These are phyloP conservation scores for Folsomia manolachei DNA, from an alignment of 2,888 invertebrate genomes.

Conservation along the genomic window DNA sequence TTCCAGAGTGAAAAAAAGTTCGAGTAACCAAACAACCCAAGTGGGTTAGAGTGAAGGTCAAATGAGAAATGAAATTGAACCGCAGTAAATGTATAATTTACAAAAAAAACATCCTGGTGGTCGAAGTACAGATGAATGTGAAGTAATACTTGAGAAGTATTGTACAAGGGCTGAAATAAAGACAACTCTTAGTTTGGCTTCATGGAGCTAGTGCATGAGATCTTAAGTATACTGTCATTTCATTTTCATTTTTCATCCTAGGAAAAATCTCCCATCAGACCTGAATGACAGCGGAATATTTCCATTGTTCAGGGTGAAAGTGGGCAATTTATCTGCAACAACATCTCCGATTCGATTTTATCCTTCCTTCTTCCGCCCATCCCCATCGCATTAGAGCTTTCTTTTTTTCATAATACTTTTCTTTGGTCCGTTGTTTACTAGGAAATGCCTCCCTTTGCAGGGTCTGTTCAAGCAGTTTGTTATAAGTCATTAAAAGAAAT, in stretches of 20 bases:
- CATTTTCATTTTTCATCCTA: conserved; percentile 33
- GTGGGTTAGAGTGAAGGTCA: too few species aligned
- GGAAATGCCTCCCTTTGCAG: too few species aligned
- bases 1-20: too few species aligned
- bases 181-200: background rate
- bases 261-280: conserved; percentile 38
- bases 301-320: conserved; percentile 21
- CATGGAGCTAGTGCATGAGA: background rate
- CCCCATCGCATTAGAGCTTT: background rate
- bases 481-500: too few species aligned
- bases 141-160: background rate
- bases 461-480: too few species aligned
- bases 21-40: too few species aligned
- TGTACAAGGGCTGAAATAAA: background rate
- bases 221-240: conserved; percentile 3
- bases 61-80: too few species aligned
- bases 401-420: too few species aligned
- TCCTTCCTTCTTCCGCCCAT: background rate
- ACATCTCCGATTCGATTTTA: background rate
- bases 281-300: conserved; percentile 46
- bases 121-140: background rate
- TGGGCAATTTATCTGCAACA: background rate
- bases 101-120: background rate
- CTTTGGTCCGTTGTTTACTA: too few species aligned
- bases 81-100: too few species aligned